Evolutionary conservation across 2,113 vertebrate species (phyloP), one percentile per base, ranked within the genome.

Genomic region (Crotalus helleri): DNA sequence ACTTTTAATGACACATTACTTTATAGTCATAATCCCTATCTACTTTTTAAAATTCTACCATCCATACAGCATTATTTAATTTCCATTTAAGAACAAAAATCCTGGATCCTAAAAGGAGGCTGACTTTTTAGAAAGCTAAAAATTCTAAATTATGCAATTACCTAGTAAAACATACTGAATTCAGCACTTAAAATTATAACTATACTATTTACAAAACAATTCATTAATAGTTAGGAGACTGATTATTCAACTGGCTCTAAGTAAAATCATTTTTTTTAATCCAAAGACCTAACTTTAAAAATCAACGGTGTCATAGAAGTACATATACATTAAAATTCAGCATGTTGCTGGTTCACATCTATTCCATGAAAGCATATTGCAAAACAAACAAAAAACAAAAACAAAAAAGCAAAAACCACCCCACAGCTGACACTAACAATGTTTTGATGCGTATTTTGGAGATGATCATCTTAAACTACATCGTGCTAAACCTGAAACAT

Each of bases 221-320:
- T 39, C 19, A 91, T 91, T 81, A 91, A 89, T 0, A 0, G 33
- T 85, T 93, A 94, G 3, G 51, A 39, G 54, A 24, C 88, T 49
- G 91, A 26, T n/a, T 0, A 89, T 33, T 55, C 91, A 24, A 69
- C 17, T 33, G 94, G 81, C n/a, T 94, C 69, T 93, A 90, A 87
- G 90, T 19, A 93, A 93, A 57, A 93, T 17, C 33, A 29, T 33
- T 10, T 39, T 89, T 85, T 69, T n/a, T n/a, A 93, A 94, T 90
- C 49, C 92, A 85, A 54, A 89, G 87, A 69, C 69, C 1, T 4
- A 81, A 92, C 69, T 24, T 2, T 2, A 23, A 92, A 0, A 39
- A 39, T n/a, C 23, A 90, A 90, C 44, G 87, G 51, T 39, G 53
- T 8, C 46, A 24, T 11, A 88, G 58, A 39, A 69, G n/a, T 61